Base-by-base conservation (phyloP, 2,888 invertebrate species). In the Oligia strigilis region DNA sequence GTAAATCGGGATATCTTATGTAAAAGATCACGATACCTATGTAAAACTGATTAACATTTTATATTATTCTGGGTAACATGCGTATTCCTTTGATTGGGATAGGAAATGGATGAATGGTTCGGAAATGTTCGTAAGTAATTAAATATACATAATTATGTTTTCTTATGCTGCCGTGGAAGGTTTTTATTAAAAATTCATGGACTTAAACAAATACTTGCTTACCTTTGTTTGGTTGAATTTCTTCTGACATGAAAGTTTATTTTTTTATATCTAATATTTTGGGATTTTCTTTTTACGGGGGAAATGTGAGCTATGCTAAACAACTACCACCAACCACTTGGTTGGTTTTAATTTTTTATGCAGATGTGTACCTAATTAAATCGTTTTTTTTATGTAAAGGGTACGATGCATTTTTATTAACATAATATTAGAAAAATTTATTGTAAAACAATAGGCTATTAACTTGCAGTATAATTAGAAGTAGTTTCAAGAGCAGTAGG, bases 1-100 rank as follows among this genome's bases (percentile, higher is more conserved):
- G 90, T 88, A 88, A 83, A 88, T 87, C 83, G 77, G 81, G 82
- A 88, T 86, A 83, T 88, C 83, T 90, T 85, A 87, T 84, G 82
- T 89, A 87, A 85, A 89, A 86, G 81, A 89, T 86, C 72, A 79
- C 69, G 75, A 65, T 87, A 79, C 79, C 82, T 88, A 88, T 81
- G 60, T 83, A 82, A 87, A 75, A 67, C 66, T 76, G 77, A 87
- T 85, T 77, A 83, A 71, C 69, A 49, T 80, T 85, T 77, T 69
- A 80, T 58, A 76, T 83, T 76, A 72, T 72, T 65, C 43, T 65
- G n/a, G 52, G n/a, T 72, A 43, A 58, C 1, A 60, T 72, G 19
- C 14, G 6, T 75, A 52, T 74, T 49, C 58, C 49, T 84, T 86
- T 73, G 64, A 80, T 80, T 76, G 60, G 64, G 11, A 60, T 58